Percentiles rank a stretch among this genome's conserved stretches.
phyloP scores from a whole-genome alignment of 2,113 vertebrate genomes.

The Edolisoma coerulescens region DNA sequence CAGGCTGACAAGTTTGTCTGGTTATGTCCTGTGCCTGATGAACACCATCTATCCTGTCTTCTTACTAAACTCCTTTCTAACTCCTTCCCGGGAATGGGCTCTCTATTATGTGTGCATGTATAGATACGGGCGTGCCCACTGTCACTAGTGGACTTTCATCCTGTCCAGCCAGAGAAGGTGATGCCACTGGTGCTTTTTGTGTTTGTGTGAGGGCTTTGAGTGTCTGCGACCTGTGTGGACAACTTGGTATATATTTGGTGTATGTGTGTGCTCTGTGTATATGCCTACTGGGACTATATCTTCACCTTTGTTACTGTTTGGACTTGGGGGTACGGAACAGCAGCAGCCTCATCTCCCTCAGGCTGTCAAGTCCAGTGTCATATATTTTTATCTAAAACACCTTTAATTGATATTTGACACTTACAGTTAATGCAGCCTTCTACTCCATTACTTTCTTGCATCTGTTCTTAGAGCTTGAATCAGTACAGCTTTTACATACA shows the following conservation, averaged over 20 bases:
- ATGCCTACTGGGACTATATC: not conserved
- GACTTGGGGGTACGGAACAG: not conserved
- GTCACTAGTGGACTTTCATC: not conserved
- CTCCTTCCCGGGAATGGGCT: not conserved
- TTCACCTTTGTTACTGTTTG: not conserved
- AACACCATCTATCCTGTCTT: not conserved
- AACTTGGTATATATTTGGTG: fast-evolving
- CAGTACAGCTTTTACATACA: not conserved
- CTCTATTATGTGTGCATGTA: not conserved
- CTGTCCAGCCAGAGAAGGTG: not conserved
- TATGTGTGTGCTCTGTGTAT: not conserved
- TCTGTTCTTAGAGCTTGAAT: not conserved
- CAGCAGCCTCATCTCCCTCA: not conserved
- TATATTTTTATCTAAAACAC: not conserved
- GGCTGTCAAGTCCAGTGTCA: not conserved
- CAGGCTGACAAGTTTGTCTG: not conserved
- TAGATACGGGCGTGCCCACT: fast-evolving
- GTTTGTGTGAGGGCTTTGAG: not conserved
- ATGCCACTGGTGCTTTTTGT: not conserved
- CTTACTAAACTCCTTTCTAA: not conserved
- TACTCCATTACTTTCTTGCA: not conserved
- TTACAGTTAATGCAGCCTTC: not conserved
- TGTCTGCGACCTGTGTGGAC: not conserved
- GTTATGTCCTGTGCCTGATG: not conserved
- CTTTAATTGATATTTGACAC: not conserved